Evolutionary conservation across 2,797 vertebrate species (phyloP).

Genomic region (Furcifer pardalis): DNA sequence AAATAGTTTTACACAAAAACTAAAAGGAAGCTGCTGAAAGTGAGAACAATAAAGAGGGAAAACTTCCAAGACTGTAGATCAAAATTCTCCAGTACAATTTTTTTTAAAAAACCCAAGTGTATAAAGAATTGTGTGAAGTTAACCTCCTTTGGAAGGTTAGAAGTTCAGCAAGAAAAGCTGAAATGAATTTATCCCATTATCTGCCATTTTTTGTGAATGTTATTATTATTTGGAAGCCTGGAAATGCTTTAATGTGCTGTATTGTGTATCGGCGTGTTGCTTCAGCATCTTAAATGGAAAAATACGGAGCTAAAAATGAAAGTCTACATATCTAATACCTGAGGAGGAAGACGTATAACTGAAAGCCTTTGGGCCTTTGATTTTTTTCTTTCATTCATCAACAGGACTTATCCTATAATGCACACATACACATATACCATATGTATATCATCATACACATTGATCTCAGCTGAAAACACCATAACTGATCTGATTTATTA

Average conservation of each 20-base stretch:
- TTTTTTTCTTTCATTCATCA: not conserved
- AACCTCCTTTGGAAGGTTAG: not conserved
- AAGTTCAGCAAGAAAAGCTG: constrained; percentile 1
- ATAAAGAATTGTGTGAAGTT: not conserved
- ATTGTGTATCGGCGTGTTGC: not conserved
- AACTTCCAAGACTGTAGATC: not conserved
- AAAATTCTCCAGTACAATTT: not conserved
- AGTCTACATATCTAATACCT: not conserved
- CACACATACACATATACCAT: not conserved
- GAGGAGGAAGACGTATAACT: not conserved
- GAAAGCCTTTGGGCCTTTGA: not conserved
- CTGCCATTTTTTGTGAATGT: not conserved
- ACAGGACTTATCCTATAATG: not conserved
- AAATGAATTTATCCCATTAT: not conserved
- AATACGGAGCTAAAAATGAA: not conserved
- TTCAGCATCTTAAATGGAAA: not conserved
- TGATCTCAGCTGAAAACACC: constrained; percentile 5
- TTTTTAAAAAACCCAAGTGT: not conserved
- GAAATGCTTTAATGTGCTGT: not conserved
- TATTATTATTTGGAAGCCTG: not conserved
- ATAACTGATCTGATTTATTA: constrained; percentile 13
- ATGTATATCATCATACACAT: constrained; percentile 1
- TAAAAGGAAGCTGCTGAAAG: not conserved
- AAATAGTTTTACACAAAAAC: not conserved
- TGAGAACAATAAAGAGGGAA: not conserved